Evolutionary conservation across 2,113 vertebrate genomes (phyloP).

Genomic region (Oryzias curvinotus): DNA sequence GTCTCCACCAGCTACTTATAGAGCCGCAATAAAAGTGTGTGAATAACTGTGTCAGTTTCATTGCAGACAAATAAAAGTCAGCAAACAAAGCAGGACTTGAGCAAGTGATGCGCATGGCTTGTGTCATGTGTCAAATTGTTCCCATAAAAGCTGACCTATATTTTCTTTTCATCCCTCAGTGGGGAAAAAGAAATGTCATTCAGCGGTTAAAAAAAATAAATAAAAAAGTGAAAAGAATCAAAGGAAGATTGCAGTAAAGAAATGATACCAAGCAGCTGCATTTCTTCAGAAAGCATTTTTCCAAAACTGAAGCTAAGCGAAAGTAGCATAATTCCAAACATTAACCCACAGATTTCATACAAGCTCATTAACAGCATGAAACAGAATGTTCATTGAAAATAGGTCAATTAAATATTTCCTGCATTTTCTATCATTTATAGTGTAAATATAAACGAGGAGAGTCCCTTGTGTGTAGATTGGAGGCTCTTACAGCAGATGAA

Average conservation of each 20-base stretch:
- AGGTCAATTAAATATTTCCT: slow-evolving; percentile 50
- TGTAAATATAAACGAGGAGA: slow-evolving; percentile 64
- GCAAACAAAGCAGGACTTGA: slow-evolving; percentile 54
- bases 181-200: slow-evolving; percentile 26
- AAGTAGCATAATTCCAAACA: no score
- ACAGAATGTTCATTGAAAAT: slow-evolving; percentile 31
- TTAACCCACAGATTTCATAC: no score
- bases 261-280: slow-evolving; percentile 37
- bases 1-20: slow-evolving; percentile 62
- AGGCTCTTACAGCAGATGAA: slow-evolving; percentile 53
- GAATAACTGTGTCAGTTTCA: slow-evolving; percentile 56
- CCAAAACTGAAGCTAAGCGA: no score
- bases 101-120: slow-evolving; percentile 53
- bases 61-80: slow-evolving; percentile 52
- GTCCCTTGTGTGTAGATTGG: slow-evolving; percentile 60
- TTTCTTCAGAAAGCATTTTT: slow-evolving; percentile 16
- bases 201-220: slow-evolving; percentile 26
- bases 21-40: slow-evolving; percentile 58
- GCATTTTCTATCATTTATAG: slow-evolving; percentile 67
- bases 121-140: slow-evolving; percentile 71
- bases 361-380: no score
- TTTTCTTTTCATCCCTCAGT: slow-evolving; percentile 53
- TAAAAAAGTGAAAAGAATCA: slow-evolving; percentile 7
- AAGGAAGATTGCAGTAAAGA: slow-evolving; percentile 21
- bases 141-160: slow-evolving; percentile 72